phyloP scores from a whole-genome alignment of 2,888 invertebrate species.

The Osmoderma eremita region DNA sequence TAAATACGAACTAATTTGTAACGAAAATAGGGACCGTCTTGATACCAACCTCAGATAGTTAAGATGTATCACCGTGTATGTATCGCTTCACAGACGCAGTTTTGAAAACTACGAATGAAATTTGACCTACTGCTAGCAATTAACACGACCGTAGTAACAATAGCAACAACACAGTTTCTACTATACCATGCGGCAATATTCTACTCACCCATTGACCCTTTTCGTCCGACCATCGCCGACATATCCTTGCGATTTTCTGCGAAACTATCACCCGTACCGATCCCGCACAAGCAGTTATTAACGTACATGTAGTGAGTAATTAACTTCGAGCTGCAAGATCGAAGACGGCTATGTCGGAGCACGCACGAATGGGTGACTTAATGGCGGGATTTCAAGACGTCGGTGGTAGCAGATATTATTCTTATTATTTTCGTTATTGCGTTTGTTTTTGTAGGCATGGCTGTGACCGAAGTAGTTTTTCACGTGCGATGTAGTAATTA shows the following conservation, averaged over 20 bases:
- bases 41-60: no score
- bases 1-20: no score
- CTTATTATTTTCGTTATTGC: no score
- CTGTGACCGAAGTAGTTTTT: no score
- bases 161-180: background rate
- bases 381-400: background rate
- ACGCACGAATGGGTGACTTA: background rate
- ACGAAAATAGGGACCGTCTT: no score
- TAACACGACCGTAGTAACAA: constrained; percentile 26
- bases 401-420: no score
- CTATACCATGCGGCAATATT: background rate
- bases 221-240: constrained; percentile 13
- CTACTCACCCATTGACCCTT: constrained; percentile 35
- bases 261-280: background rate
- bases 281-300: background rate
- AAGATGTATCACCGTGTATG: no score
- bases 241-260: constrained; percentile 25
- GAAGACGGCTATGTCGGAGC: background rate
- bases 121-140: constrained; percentile 24
- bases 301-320: background rate
- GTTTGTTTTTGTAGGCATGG: no score
- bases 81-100: no score
- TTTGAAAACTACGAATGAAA: background rate
- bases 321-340: background rate
- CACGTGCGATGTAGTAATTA: no score